A percentile compares a stretch with the other conserved stretches of the same genome.
Evolutionary conservation across 2,888 invertebrate species (phyloP).

Genomic region (Eupeodes luniger): DNA sequence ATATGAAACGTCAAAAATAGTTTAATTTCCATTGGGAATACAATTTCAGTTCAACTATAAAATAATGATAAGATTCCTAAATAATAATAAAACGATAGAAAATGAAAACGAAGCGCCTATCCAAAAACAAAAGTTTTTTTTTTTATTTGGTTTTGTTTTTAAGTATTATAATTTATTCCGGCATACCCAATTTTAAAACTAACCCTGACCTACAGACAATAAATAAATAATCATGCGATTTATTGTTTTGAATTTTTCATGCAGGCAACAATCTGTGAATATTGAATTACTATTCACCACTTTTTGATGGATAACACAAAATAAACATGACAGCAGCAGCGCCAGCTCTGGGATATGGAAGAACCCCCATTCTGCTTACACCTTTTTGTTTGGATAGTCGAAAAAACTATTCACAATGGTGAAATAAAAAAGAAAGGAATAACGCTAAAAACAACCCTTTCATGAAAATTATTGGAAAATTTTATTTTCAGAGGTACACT

Average conservation of each 20-base stretch:
- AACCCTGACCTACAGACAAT: constrained; percentile 78
- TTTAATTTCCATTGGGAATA: constrained; percentile 24
- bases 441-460: constrained; percentile 1
- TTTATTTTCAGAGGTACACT: not conserved
- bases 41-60: constrained; percentile 43
- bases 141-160: constrained; percentile 17
- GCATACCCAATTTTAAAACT: constrained; percentile 60
- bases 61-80: constrained; percentile 38
- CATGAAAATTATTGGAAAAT: constrained; percentile 20
- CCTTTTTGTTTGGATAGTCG: constrained; percentile 4
- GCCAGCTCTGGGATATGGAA: not conserved
- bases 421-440: not conserved
- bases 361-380: constrained; percentile 7
- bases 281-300: constrained; percentile 51
- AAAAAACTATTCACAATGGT: constrained; percentile 35
- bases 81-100: not conserved
- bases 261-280: constrained; percentile 50
- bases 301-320: constrained; percentile 31
- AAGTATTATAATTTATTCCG: constrained; percentile 72
- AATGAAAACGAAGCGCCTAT: constrained; percentile 38
- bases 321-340: not conserved
- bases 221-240: constrained; percentile 74
- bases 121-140: not conserved
- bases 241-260: constrained; percentile 55
- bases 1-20: constrained; percentile 53